phyloP scores from a whole-genome alignment of 2,113 vertebrate species.

The Stigmatopora nigra region DNA sequence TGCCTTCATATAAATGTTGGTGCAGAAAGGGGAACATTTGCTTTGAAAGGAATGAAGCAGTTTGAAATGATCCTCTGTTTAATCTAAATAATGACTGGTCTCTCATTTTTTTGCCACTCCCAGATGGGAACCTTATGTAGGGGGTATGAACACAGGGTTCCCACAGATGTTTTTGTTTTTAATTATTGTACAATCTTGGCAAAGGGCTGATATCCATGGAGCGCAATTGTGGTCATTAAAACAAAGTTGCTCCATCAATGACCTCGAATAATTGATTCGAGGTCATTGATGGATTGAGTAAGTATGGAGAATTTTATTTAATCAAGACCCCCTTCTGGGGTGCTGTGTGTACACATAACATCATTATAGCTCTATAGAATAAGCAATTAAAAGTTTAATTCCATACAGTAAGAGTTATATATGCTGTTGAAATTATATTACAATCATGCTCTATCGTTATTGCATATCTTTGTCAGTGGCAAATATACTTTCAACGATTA shows the following conservation, averaged over 20 bases:
- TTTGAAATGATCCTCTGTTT: neutral
- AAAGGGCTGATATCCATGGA: neutral
- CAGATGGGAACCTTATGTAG: neutral
- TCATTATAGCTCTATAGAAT: neutral
- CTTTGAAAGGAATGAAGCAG: no score
- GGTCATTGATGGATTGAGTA: neutral
- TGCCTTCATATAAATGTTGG: neutral
- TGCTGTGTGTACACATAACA: neutral
- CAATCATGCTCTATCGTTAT: neutral
- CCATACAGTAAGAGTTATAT: neutral
- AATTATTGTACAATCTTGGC: neutral
- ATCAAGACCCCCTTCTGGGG: neutral
- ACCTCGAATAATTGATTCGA: neutral
- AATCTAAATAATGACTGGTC: neutral
- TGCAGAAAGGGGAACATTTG: neutral
- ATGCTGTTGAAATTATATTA: neutral
- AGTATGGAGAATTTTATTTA: neutral
- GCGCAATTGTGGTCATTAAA: neutral
- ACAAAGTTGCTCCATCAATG: neutral
- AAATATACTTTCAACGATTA: neutral
- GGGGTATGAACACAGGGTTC: neutral
- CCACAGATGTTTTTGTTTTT: neutral
- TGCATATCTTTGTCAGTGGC: neutral
- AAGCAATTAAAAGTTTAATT: constrained; percentile 4
- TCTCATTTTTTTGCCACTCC: neutral